Base-by-base conservation (phyloP, 2,888 invertebrate species). In the Steinernema hermaphroditum region DNA sequence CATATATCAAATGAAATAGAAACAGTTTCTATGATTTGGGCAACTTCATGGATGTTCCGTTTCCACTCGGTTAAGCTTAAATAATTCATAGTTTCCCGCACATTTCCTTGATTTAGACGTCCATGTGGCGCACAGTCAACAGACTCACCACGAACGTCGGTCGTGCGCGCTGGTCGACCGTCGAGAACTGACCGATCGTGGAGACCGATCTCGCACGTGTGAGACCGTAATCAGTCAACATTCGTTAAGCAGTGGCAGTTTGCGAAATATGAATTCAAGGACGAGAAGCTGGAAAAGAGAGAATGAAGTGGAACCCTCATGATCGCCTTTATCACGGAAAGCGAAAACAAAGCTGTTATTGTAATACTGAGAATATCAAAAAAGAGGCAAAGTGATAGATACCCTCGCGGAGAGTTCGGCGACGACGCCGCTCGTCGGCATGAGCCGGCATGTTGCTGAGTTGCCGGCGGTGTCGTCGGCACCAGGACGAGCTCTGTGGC, bases 131-230 rank as follows among this genome's bases (percentile, higher is more conserved):
- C n/a, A n/a, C n/a, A n/a, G n/a, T n/a, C n/a, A n/a, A n/a, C n/a
- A n/a, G n/a, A n/a, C 54, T 54, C 54, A 54, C 54, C 54, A 54
- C 54, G 22, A 24, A 54, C n/a, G 54, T 54, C 54, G 54, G 54
- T 27, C 54, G 22, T 24, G 54, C 27, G 1, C 54, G 54, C 22
- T 27, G 14, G 54, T 54, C 54, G 54, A 54, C 27, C 12, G 54
- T 54, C 12, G 54, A 24, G 27, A 54, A 54, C 54, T 54, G 54
- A 27, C 54, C 54, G 54, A 54, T 54, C 12, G 24, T 54, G 27
- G 54, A 54, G 27, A 54, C 54, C 54, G 54, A 54, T 27, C 54
- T 54, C 54, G 54, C 54, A 27, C 54, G 54, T 27, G 54, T 24
- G 24, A 54, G 54, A 54, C 19, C 19, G 54, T 54, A 54, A 54